Percentiles rank a stretch among this genome's conserved stretches.
Conservation (phyloP, 1,140 invertebrate genomes). For the Musca domestica region DNA sequence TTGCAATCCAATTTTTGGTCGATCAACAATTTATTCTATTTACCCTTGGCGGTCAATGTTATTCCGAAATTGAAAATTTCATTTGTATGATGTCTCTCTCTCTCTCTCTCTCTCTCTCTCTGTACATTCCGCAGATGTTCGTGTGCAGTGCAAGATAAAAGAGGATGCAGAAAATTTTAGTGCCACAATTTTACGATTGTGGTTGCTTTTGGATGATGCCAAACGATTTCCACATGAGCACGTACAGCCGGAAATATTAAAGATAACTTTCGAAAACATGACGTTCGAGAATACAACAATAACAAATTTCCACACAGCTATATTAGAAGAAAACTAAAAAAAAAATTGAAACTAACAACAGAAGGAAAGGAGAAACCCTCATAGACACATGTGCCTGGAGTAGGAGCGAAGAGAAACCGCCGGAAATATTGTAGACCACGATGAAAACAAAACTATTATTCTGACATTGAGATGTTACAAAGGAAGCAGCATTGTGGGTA, state of each 20-base stretch:
- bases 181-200: constrained; percentile 20
- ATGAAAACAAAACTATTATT: constrained; percentile 7
- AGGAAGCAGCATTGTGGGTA: too few relatives aligned
- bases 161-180: not conserved
- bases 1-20: too few relatives aligned
- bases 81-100: too few relatives aligned
- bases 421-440: constrained; percentile 19
- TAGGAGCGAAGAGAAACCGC: constrained; percentile 4
- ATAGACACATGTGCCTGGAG: too few relatives aligned
- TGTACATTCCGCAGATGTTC: too few relatives aligned
- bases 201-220: constrained; percentile 15
- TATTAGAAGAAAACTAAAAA: constrained; percentile 2
- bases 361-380: too few relatives aligned
- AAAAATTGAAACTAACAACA: too few relatives aligned
- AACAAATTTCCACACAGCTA: not conserved
- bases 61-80: too few relatives aligned
- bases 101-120: too few relatives aligned
- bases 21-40: too few relatives aligned
- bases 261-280: constrained; percentile 20
- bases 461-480: too few relatives aligned
- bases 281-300: constrained; percentile 13
- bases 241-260: constrained; percentile 21
- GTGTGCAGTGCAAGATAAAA: not conserved
- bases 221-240: constrained; percentile 18
- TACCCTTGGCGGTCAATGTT: too few relatives aligned